phyloP scores from a whole-genome alignment of 2,888 invertebrate species.

The Coenonympha glycerion region DNA sequence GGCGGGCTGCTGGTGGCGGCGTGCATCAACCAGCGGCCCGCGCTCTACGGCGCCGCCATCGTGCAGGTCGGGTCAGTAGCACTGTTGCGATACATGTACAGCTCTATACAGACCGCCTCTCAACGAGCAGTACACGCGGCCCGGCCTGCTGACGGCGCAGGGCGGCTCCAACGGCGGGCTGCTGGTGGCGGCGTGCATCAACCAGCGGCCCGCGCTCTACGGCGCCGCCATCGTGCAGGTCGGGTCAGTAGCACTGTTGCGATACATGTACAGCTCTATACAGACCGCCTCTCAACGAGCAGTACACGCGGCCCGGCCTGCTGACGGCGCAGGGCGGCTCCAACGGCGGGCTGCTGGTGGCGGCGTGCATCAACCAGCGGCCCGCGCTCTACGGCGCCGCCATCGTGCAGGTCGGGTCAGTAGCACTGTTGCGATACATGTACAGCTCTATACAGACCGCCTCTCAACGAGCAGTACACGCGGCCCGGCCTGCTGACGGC shows the following conservation, averaged over 20 bases:
- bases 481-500: too few species aligned
- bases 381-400: slow-evolving; percentile 96
- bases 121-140: slow-evolving; percentile 31
- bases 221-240: neutral
- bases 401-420: too few species aligned
- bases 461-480: too few species aligned
- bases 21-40: slow-evolving; percentile 95
- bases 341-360: slow-evolving; percentile 97
- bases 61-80: slow-evolving; percentile 92
- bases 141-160: neutral
- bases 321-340: slow-evolving; percentile 95
- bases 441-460: neutral
- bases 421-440: slow-evolving; percentile 19
- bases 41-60: slow-evolving; percentile 93
- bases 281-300: neutral
- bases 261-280: neutral
- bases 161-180: neutral
- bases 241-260: neutral
- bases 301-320: too few species aligned
- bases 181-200: neutral
- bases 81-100: neutral
- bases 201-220: neutral
- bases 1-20: slow-evolving; percentile 97
- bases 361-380: slow-evolving; percentile 94
- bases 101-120: neutral